Percentiles rank a stretch among this genome's conserved stretches.
Evolutionary conservation across 2,797 vertebrate genomes (phyloP).

Genomic region (Falco biarmicus): DNA sequence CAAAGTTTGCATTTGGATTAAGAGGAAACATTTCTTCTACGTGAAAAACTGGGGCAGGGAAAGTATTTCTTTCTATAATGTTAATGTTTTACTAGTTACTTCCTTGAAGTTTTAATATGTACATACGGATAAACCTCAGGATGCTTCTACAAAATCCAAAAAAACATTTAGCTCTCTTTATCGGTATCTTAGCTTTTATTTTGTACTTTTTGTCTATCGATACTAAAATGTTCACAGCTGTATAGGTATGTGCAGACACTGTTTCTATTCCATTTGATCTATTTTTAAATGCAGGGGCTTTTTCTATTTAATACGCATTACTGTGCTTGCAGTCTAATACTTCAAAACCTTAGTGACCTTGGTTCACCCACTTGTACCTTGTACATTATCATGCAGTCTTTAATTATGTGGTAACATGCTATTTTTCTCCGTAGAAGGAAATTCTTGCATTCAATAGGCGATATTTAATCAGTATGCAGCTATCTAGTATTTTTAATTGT

Average conservation of each 20-base stretch:
- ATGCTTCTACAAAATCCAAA: neutral
- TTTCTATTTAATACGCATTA: constrained; percentile 40
- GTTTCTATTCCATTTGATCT: constrained; percentile 27
- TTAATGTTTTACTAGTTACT: neutral
- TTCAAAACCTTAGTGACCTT: constrained; percentile 49
- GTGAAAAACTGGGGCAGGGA: neutral
- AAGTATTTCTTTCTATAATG: neutral
- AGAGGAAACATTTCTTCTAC: fast-evolving
- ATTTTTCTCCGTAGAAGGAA: neutral
- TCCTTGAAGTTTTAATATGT: neutral
- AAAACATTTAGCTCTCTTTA: neutral
- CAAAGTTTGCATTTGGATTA: neutral
- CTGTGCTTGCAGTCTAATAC: neutral
- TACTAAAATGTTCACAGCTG: neutral
- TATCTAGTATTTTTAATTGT: neutral
- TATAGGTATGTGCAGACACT: neutral
- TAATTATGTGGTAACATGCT: neutral
- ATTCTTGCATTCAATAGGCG: neutral
- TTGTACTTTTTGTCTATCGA: neutral
- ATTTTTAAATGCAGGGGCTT: constrained; percentile 21
- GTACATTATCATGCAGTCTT: neutral
- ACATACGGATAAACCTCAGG: neutral
- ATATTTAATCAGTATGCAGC: neutral
- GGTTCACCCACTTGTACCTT: constrained; percentile 13
- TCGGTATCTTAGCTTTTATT: neutral